Base-by-base conservation (phyloP, 2,888 invertebrate genomes). In the Bursaphelenchus okinawaensis region DNA sequence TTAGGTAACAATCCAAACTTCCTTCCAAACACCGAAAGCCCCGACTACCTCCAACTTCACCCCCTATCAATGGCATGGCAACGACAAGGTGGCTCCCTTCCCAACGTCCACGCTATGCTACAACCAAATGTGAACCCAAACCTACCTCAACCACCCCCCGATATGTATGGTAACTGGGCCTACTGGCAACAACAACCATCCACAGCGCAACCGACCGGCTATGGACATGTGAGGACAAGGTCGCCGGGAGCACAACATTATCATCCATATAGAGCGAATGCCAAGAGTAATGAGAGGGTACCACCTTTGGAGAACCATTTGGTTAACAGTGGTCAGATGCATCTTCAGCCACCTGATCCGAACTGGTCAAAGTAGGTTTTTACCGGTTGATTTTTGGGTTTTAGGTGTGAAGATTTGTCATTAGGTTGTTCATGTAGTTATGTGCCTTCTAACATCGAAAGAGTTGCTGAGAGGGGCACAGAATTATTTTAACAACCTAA, bases 91-190 rank as follows among this genome's bases (percentile, higher is more conserved):
- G 78, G 80, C 52, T 80, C 79, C 6, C 68, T 81, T 8, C 80
- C 80, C 4, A 81, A 80, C 55, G 78, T 80, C 28, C 78, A 80
- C 62, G 67, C 72, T 27, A 66, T 72, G 63, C 68, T 67, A 9
- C 63, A 68, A 31, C 76, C 77, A 56, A 64, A 73, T 52, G 72
- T 68, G 52, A 68, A 67, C 28, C 74, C 70, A 55, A 66, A 67
- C 12, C 9, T 9, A 31, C 69, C 66, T 51, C 60, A 60, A 4
- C 63, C 12, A 60, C 20, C 16, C n/a, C 62, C 54, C 3, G 60
- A 20, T 55, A 26, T 51, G 51, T 19, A n/a, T 19, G 54, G n/a
- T 12, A 57, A 57, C 29, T 57, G 58, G 62, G 52, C 55, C 20
- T 62, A 57, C 19, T 28, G 67, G 55, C 24, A 24, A 8, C 63